Conservation (phyloP, 2,113 vertebrate species). For the Psilopogon haemacephalus region DNA sequence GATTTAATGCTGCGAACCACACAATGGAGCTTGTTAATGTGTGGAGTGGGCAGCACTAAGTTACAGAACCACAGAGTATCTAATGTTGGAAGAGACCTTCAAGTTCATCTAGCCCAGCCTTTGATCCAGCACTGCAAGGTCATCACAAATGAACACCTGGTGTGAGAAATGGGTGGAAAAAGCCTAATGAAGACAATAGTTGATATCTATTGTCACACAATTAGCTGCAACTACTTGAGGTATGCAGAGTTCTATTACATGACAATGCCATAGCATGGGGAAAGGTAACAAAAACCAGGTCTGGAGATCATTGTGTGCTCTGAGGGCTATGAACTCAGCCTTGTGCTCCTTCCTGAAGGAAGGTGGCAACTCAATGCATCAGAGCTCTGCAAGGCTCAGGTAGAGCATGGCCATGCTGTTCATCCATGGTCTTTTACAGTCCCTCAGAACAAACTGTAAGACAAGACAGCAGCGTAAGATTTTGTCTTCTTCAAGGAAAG, state of each 20-base stretch:
- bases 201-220: background rate
- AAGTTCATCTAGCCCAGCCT: too few relatives aligned
- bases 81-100: too few relatives aligned
- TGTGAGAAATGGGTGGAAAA: background rate
- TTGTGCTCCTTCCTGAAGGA: background rate
- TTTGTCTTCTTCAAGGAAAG: background rate
- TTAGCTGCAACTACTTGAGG: background rate
- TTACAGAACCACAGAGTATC: too few relatives aligned
- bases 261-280: background rate
- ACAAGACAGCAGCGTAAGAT: background rate
- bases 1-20: background rate
- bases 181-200: accelerated
- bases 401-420: background rate
- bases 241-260: background rate
- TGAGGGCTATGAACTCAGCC: background rate
- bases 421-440: background rate
- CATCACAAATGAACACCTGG: too few relatives aligned
- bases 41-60: background rate
- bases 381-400: background rate
- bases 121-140: too few relatives aligned
- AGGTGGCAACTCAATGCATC: background rate
- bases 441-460: background rate
- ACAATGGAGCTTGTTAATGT: background rate
- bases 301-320: background rate
- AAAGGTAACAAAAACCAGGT: background rate